phyloP scores from a whole-genome alignment of 2,113 vertebrate genomes.

The Myiopsitta monachus region DNA sequence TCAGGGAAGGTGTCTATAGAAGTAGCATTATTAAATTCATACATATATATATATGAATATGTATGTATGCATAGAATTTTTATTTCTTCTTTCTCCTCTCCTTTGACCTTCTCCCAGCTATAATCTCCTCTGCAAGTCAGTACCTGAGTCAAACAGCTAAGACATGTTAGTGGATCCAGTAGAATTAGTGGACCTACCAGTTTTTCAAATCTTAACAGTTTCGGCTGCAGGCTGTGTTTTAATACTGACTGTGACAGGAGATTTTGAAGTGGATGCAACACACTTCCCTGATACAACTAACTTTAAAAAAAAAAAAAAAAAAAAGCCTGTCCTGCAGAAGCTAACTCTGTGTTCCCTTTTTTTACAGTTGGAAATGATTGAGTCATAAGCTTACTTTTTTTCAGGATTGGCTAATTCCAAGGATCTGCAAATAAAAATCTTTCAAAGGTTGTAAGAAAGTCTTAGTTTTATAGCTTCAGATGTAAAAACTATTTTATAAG shows the following conservation, averaged over 20 bases:
- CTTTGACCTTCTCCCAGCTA: neutral
- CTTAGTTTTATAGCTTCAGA: neutral
- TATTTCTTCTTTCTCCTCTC: neutral
- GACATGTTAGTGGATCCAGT: neutral
- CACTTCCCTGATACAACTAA: neutral
- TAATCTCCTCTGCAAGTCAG: neutral
- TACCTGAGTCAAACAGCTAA: neutral
- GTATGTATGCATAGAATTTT: neutral
- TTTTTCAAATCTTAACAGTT: neutral
- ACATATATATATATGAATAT: accelerated
- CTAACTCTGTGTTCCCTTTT: neutral
- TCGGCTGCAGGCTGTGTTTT: neutral
- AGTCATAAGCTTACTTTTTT: neutral
- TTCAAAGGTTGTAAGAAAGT: neutral
- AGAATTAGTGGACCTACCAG: neutral
- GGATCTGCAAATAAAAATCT: neutral
- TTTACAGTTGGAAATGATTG: neutral
- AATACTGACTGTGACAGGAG: neutral
- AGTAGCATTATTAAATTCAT: neutral
- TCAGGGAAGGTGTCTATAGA: neutral
- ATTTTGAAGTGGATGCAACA: neutral
- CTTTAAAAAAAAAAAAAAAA: neutral
- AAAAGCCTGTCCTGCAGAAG: neutral
- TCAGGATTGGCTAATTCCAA: neutral
- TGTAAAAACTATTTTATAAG: neutral